phyloP scores from a whole-genome alignment of 35 echinoderm and acorn worm genomes.

The Heliocidaris tuberculata region DNA sequence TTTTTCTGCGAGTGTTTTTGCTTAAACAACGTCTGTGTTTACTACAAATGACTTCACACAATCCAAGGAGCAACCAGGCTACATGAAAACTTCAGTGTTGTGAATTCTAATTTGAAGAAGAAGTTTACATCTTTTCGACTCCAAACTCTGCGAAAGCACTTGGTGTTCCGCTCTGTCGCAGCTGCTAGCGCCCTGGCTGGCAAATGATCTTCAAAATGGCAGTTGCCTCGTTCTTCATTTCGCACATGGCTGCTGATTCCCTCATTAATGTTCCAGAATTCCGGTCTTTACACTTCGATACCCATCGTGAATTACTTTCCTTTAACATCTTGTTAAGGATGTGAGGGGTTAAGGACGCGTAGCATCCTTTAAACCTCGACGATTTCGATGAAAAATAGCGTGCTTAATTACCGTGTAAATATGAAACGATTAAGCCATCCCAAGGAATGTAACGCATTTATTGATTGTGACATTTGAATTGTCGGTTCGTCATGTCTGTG shows the following conservation, averaged over 20 bases:
- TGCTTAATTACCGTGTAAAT: conserved; percentile 11
- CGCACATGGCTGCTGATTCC: conserved; percentile 31
- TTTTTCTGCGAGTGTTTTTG: background rate
- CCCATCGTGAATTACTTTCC: background rate
- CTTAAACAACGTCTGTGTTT: background rate
- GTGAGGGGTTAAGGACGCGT: background rate
- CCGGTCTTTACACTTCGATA: background rate
- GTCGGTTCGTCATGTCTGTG: background rate
- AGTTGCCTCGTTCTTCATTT: conserved; percentile 37
- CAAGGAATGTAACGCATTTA: background rate
- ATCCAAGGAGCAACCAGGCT: background rate
- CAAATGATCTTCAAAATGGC: conserved; percentile 27
- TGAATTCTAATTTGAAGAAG: background rate
- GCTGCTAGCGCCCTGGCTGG: background rate
- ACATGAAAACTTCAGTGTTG: background rate
- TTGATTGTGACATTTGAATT: background rate
- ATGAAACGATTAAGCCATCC: background rate
- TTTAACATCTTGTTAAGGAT: background rate
- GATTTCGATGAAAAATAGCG: background rate
- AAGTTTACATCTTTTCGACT: background rate
- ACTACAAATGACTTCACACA: background rate
- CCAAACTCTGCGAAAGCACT: conserved; percentile 21
- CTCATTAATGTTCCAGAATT: conserved; percentile 46
- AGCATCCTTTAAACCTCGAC: background rate
- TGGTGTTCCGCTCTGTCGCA: conserved; percentile 24